A percentile compares a stretch with the other conserved stretches of the same genome.
phyloP scores from a whole-genome alignment of 2,888 invertebrate species.

The Tanytarsus gracilentus region DNA sequence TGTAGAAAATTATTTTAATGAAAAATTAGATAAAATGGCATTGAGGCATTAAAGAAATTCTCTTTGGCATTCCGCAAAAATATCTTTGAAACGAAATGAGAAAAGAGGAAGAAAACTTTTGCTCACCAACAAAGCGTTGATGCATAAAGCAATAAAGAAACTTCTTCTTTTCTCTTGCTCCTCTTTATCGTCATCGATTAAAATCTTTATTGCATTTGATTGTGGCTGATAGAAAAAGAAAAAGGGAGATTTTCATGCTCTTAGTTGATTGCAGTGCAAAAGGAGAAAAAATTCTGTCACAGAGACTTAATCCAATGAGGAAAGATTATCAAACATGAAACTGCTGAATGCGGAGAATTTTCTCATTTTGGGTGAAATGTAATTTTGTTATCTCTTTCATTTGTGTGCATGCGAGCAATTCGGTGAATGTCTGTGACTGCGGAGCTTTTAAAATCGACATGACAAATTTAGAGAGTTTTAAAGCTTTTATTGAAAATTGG shows the following conservation, averaged over 20 bases:
- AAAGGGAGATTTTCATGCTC: background rate
- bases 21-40: too few species aligned
- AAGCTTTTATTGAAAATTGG: background rate
- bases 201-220: slow-evolving; percentile 13
- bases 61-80: too few species aligned
- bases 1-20: too few species aligned
- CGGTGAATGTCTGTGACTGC: too few species aligned
- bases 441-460: too few species aligned
- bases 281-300: background rate
- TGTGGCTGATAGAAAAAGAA: background rate
- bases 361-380: background rate
- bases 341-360: background rate
- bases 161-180: too few species aligned
- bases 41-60: too few species aligned
- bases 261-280: background rate
- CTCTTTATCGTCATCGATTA: background rate
- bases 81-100: background rate
- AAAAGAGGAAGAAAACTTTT: background rate
- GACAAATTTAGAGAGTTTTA: background rate
- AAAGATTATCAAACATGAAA: slow-evolving; percentile 1
- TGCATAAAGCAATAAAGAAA: background rate
- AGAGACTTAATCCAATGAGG: background rate
- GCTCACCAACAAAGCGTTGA: background rate
- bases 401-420: too few species aligned
- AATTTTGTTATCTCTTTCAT: background rate